Percentiles rank a stretch among this genome's conserved stretches.
Conservation (phyloP, 2,113 vertebrate species). For the Rhinopomastus cyanomelas region DNA sequence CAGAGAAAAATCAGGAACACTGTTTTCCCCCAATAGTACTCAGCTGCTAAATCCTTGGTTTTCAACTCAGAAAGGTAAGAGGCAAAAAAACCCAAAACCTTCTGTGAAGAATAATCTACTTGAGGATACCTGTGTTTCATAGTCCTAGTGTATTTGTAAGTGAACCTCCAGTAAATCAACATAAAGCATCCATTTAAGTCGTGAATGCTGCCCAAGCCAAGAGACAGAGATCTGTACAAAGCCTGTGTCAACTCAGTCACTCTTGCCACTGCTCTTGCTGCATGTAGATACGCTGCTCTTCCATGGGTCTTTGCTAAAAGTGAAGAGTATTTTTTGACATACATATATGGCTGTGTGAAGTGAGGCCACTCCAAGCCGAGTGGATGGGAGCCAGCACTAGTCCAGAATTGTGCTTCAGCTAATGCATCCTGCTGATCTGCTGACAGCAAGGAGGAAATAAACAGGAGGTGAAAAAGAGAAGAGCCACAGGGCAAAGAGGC, state of each 20-base stretch:
- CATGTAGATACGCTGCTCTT: neutral
- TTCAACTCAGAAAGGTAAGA: conserved; percentile 12
- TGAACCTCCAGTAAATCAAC: neutral
- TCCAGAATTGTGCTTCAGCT: conserved; percentile 9
- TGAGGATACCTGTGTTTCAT: neutral
- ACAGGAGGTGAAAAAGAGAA: conserved; percentile 48
- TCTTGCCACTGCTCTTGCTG: neutral
- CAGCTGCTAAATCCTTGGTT: conserved; percentile 12
- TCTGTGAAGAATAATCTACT: neutral
- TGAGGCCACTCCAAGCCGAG: neutral
- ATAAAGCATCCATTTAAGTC: neutral
- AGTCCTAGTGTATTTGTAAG: neutral
- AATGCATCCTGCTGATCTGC: conserved; percentile 36
- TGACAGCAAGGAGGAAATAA: conserved; percentile 57
- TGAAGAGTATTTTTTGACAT: conserved; percentile 4
- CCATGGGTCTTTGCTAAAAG: neutral
- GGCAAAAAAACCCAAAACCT: neutral
- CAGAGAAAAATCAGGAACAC: neutral
- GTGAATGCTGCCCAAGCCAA: neutral
- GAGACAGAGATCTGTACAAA: neutral
- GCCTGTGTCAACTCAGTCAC: neutral
- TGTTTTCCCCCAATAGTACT: neutral
- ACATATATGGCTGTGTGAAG: neutral
- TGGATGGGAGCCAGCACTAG: conserved; percentile 33
- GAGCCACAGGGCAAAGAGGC: conserved; percentile 33